Evolutionary conservation across 2,888 invertebrate genomes (phyloP).

Genomic region (Busseola fusca): DNA sequence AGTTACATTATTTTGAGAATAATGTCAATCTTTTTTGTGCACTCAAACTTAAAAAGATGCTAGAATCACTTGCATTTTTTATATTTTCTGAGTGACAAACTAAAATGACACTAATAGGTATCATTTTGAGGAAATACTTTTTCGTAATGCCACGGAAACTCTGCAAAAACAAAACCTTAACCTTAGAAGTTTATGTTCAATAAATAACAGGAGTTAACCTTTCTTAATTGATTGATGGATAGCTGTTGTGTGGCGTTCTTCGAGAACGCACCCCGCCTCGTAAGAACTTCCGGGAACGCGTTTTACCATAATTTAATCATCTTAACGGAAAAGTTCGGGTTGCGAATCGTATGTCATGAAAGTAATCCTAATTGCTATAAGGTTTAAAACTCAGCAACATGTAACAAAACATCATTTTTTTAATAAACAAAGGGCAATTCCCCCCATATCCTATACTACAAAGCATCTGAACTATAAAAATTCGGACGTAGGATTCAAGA

Average conservation of each 20-base stretch:
- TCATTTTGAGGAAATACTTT: constrained; percentile 26
- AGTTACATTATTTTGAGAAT: neutral
- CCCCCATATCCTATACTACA: constrained; percentile 41
- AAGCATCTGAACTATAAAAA: constrained; percentile 73
- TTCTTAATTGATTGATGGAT: constrained; percentile 73
- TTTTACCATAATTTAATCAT: constrained; percentile 43
- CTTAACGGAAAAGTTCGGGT: constrained; percentile 27
- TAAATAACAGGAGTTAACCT: constrained; percentile 65
- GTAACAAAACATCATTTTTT: constrained; percentile 5
- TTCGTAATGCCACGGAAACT: constrained; percentile 14
- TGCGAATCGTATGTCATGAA: neutral
- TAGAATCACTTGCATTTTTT: neutral
- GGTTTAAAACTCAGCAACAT: neutral
- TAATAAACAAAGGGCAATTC: constrained; percentile 40
- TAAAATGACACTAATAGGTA: constrained; percentile 3
- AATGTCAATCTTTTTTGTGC: too few relatives aligned
- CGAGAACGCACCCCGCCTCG: constrained; percentile 24
- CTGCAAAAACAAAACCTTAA: constrained; percentile 40
- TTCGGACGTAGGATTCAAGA: constrained; percentile 80
- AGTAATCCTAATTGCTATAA: neutral
- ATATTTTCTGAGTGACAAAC: constrained; percentile 14
- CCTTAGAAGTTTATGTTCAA: constrained; percentile 60
- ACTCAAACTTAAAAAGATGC: neutral
- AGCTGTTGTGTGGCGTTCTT: constrained; percentile 55
- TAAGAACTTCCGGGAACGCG: constrained; percentile 9